A percentile compares a stretch with the other conserved stretches of the same genome.
phyloP scores from a whole-genome alignment of 2,888 invertebrate genomes.

The Lepetodrilus schrolli region DNA sequence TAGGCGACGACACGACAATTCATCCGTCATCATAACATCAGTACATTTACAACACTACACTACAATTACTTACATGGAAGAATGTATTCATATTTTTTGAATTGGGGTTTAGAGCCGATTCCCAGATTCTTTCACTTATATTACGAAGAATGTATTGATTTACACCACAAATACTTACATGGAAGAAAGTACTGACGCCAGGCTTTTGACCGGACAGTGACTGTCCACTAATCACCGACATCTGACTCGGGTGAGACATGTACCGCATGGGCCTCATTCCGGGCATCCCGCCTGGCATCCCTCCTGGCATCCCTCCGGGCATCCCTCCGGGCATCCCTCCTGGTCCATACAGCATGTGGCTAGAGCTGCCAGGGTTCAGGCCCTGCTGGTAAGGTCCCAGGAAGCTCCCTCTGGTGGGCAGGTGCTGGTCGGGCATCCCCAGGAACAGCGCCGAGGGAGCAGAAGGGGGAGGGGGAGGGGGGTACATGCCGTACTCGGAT shows the following conservation, averaged over 20 bases:
- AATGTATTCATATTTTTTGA: too few relatives aligned
- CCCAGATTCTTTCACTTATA: too few relatives aligned
- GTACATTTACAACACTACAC: too few relatives aligned
- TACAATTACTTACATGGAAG: too few relatives aligned
- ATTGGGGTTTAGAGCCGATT: too few relatives aligned
- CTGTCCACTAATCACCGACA: not conserved
- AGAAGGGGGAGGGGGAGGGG: not conserved
- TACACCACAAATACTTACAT: not conserved
- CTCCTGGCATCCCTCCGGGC: constrained; percentile 40
- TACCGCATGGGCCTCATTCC: constrained; percentile 35
- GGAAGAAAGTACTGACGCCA: too few relatives aligned
- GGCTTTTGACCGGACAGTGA: not conserved
- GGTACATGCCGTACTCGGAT: not conserved
- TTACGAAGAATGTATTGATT: too few relatives aligned
- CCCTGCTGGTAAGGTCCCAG: constrained; percentile 30
- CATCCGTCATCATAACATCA: too few relatives aligned
- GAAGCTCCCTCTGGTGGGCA: not conserved
- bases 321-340: too few relatives aligned
- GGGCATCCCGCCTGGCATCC: constrained; percentile 41
- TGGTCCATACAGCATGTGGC: constrained; percentile 7
- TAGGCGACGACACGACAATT: too few relatives aligned
- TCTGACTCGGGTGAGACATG: constrained; percentile 40
- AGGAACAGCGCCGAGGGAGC: not conserved
- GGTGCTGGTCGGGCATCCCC: constrained; percentile 18
- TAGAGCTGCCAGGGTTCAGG: constrained; percentile 29